Evolutionary conservation across 2,113 vertebrate genomes (phyloP), one percentile per base, ranked within the genome.

Genomic region (Muscicapa adusta): DNA sequence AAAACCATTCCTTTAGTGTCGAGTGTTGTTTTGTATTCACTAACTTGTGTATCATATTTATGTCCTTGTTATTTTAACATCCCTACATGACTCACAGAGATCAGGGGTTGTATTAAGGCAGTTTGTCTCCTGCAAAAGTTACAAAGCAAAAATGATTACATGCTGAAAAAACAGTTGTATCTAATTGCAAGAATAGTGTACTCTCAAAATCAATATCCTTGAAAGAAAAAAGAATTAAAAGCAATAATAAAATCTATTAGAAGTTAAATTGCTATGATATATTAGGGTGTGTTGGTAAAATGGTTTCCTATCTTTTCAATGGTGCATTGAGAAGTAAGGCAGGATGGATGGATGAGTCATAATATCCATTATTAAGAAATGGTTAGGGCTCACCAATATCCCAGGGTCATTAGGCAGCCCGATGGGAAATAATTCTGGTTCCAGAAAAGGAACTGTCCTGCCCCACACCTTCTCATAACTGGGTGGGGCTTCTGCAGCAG

Each of bases 151-250:
- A 93, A 94, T 89, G 50, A 95, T 94, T 95, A 83, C 89, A 25
- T 40, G 17, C 81, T 83, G 91, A 88, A 94, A 97, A 95, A 77
- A 5, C 12, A 0, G 79, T 82, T 94, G 80, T 92, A 89, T 82
- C 85, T 96, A 94, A 94, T 94, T 94, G 61, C 82, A 85, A 85
- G 71, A 93, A 70, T 66, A 90, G 71, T 42, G 60, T 95, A 80
- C 78, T 79, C 81, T 83, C 89, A 91, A 93, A 96, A 96, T 96
- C 96, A 78, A 94, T 96, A 96, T 85, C 65, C 89, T 88, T 86
- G 63, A 93, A 93, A 94, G 78, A 91, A 91, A 87, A 91, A 91
- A 85, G 53, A 94, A 93, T 93, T 93, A 94, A 95, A 96, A 78
- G 68, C 85, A 86, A 89, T 86, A 96, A 91, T 78, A 96, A 92